Conservation (phyloP, 2,888 invertebrate genomes). For the Metalampra italica region DNA sequence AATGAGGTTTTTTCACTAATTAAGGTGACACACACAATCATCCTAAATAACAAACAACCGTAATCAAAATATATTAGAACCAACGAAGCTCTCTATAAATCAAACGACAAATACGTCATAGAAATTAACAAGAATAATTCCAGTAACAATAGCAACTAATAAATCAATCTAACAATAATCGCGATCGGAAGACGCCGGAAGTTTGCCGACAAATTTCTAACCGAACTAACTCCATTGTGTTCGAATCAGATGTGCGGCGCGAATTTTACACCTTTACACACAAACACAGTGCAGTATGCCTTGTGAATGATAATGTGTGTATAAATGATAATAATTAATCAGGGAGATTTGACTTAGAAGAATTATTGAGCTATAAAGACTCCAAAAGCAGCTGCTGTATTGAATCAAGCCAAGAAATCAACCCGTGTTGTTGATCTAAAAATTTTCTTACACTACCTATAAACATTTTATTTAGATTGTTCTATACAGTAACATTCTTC, state of each 20-base stretch:
- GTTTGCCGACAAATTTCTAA: constrained; percentile 35
- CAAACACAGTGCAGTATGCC: background rate
- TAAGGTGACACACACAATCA: too few relatives aligned
- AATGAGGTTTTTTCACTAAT: too few relatives aligned
- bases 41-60: too few relatives aligned
- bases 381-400: too few relatives aligned
- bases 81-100: background rate
- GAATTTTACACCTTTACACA: constrained; percentile 13
- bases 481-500: too few relatives aligned
- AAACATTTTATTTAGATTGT: too few relatives aligned
- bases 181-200: constrained; percentile 40
- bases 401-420: too few relatives aligned
- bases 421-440: too few relatives aligned
- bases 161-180: constrained; percentile 48
- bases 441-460: too few relatives aligned
- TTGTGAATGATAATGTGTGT: background rate
- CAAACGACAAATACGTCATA: background rate
- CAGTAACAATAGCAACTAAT: constrained; percentile 32
- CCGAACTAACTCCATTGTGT: constrained; percentile 26
- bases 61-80: too few relatives aligned
- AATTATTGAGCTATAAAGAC: too few relatives aligned
- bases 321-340: background rate
- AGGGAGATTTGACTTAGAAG: background rate
- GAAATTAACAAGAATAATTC: constrained; percentile 5
- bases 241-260: constrained; percentile 19